Evolutionary conservation across 2,888 invertebrate species (phyloP).

Genomic region (Aethes cnicana): DNA sequence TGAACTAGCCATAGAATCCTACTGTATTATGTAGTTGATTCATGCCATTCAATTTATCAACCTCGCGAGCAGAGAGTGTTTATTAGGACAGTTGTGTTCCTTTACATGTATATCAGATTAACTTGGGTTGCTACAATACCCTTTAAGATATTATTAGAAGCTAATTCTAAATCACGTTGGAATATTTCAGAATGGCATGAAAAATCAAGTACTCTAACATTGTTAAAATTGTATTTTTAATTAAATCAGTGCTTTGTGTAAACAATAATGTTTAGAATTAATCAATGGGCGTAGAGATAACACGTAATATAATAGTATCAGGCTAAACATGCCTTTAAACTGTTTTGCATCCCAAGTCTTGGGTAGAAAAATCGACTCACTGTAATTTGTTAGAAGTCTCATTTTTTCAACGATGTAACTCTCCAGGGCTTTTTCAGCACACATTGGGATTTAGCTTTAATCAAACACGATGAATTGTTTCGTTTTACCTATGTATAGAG

Average conservation of each 20-base stretch:
- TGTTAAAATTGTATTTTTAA: too few species aligned
- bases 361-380: conserved; percentile 31
- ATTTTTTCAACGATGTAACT: neutral
- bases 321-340: conserved; percentile 54
- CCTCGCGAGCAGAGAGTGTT: too few species aligned
- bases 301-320: conserved; percentile 32
- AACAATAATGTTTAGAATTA: conserved; percentile 1
- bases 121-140: too few species aligned
- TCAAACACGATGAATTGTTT: conserved; percentile 51
- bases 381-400: neutral
- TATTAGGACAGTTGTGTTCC: too few species aligned
- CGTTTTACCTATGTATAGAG: conserved; percentile 53
- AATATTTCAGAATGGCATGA: too few species aligned
- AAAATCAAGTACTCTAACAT: too few species aligned
- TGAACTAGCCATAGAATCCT: conserved; percentile 2
- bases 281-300: conserved; percentile 5
- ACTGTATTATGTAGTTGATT: neutral
- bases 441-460: conserved; percentile 64
- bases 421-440: conserved; percentile 22
- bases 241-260: conserved; percentile 8
- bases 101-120: too few species aligned
- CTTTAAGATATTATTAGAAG: too few species aligned
- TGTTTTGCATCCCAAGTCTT: conserved; percentile 46
- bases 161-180: too few species aligned
- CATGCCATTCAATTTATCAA: too few species aligned